phyloP scores from a whole-genome alignment of 2,113 vertebrate genomes.

The Rhea pennata region DNA sequence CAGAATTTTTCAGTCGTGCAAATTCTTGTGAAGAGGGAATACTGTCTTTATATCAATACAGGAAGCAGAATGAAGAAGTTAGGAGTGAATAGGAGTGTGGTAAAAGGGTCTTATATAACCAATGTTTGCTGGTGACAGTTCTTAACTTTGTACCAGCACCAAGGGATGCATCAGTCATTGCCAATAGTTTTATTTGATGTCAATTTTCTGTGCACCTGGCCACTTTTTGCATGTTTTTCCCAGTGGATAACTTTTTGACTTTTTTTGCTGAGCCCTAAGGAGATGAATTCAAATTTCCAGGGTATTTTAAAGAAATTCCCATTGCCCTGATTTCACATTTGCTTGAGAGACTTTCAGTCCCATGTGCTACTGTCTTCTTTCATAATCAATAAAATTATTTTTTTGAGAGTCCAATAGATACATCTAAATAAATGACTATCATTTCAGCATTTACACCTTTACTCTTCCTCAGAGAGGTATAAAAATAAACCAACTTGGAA shows the following conservation, averaged over 20 bases:
- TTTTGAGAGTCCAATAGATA: background rate
- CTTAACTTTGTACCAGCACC: background rate
- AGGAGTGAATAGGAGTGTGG: background rate
- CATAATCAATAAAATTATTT: background rate
- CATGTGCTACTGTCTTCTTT: background rate
- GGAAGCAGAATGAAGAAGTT: background rate
- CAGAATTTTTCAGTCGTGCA: background rate
- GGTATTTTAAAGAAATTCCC: background rate
- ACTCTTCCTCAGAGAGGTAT: background rate
- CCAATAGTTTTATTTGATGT: background rate
- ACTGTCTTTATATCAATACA: background rate
- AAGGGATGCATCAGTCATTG: background rate
- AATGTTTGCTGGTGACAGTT: background rate
- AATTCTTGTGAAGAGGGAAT: background rate
- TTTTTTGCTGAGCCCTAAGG: background rate
- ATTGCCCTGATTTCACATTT: background rate
- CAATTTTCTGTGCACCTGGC: background rate
- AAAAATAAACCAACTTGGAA: background rate
- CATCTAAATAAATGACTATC: background rate
- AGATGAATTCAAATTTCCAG: background rate
- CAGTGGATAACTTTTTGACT: background rate
- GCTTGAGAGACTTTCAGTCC: background rate
- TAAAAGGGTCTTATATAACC: background rate
- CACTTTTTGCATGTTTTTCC: background rate
- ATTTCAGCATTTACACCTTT: background rate